Base-by-base conservation (phyloP, 2,797 vertebrate genomes). In the Micromesistius poutassou region DNA sequence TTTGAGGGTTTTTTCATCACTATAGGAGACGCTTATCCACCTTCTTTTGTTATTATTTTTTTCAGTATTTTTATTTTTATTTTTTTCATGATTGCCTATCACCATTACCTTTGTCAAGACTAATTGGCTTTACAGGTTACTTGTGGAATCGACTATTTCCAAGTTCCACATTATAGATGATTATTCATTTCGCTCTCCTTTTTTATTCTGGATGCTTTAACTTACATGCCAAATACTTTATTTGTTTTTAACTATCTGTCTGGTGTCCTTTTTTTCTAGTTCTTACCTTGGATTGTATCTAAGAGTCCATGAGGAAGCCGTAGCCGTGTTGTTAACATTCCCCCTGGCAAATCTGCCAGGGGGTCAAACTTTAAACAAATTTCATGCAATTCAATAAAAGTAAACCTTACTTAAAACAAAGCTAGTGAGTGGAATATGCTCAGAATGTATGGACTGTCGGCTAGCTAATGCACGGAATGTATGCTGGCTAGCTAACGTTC, bases 181-280 rank as follows among this genome's bases (percentile, higher is more conserved):
- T 31, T 30, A 1, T 46, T 30, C 35, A 25, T 74, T 46, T 74
- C 1, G 1, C 10, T 42, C 12, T 6, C n/a, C n/a, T 3, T 30
- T 74, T 16, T 50, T 73, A 4, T 38, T 16, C 3, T 35, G 4
- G 35, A 30, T 72, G 30, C 30, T 31, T 35, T 74, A 9, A 42
- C 28, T 36, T 3, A 71, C 70, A 78, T 79, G 25, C 73, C 73
- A 82, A 75, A 84, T 89, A 89, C 82, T 90, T 86, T 50, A n/a
- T 55, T 70, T 77, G 13, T 74, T 77, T 22, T 81, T 50, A 10
- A 8, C 80, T 73, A 33, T 42, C 40, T 80, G 50, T 84, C 22
- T 6, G 4, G 22, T n/a, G 22, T 62, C 22, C 0, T 50, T 14
- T n/a, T 55, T 5, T 16, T 55, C 46, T 55, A 55, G 46, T 55